A percentile compares a stretch with the other conserved stretches of the same genome.
Conservation (phyloP, 2,113 vertebrate genomes). For the Vulpes ferrilata region DNA sequence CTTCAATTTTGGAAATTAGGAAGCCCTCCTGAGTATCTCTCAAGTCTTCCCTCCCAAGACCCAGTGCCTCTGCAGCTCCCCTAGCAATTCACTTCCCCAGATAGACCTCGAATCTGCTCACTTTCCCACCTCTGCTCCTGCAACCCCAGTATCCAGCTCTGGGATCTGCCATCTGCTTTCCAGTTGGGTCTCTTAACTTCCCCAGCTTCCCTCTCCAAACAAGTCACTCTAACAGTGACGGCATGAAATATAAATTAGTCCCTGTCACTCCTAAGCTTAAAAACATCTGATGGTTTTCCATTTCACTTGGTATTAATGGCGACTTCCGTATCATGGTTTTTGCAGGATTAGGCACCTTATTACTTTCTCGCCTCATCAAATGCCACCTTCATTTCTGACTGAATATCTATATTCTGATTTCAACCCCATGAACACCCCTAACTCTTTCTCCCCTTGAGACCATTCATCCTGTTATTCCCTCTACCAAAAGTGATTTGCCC, state of each 20-base stretch:
- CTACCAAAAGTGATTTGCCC: not conserved
- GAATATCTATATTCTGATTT: not conserved
- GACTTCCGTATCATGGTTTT: not conserved
- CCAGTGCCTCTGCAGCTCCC: not conserved
- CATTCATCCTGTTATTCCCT: not conserved
- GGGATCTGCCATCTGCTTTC: not conserved
- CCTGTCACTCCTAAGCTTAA: not conserved
- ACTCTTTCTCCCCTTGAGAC: not conserved
- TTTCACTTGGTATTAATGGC: not conserved
- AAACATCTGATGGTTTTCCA: not conserved
- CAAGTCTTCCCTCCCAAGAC: not conserved
- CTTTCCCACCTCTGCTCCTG: not conserved
- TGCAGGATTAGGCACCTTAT: not conserved
- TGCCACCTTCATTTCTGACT: not conserved
- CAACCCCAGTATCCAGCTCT: not conserved
- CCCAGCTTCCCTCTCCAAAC: not conserved
- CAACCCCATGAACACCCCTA: not conserved
- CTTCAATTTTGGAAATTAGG: not conserved
- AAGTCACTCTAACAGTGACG: not conserved
- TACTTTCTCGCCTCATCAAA: not conserved
- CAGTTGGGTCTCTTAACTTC: not conserved
- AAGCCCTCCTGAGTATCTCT: not conserved
- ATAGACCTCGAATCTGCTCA: not conserved
- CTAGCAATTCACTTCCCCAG: not conserved
- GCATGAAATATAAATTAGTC: not conserved